phyloP scores from a whole-genome alignment of 2,888 invertebrate species.

The Catocala nupta region DNA sequence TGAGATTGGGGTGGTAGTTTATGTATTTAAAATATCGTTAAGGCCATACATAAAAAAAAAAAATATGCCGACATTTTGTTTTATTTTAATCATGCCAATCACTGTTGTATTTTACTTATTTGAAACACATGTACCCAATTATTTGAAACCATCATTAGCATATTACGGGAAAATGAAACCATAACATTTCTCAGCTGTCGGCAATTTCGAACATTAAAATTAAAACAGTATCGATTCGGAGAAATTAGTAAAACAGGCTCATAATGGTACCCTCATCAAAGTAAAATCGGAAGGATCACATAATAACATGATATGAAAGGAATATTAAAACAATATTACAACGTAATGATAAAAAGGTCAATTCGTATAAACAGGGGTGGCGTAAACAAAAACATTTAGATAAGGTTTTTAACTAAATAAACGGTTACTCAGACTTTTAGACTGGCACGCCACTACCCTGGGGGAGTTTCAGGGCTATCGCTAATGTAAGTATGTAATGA shows the following conservation, averaged over 20 bases:
- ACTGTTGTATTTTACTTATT: too few relatives aligned
- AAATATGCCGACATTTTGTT: too few relatives aligned
- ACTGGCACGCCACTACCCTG: slow-evolving; percentile 18
- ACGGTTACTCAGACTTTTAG: slow-evolving; percentile 27
- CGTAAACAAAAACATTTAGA: slow-evolving; percentile 35
- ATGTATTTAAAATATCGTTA: too few relatives aligned
- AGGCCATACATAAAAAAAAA: too few relatives aligned
- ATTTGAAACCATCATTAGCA: too few relatives aligned
- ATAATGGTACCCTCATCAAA: not conserved
- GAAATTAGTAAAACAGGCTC: not conserved
- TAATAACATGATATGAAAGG: not conserved
- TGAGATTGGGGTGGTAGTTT: too few relatives aligned
- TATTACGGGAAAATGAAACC: too few relatives aligned
- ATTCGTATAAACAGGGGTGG: slow-evolving; percentile 36
- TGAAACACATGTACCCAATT: too few relatives aligned
- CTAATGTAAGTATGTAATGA: not conserved
- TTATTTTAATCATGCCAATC: too few relatives aligned
- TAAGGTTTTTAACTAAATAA: slow-evolving; percentile 43
- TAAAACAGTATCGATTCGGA: not conserved
- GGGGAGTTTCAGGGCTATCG: slow-evolving; percentile 32
- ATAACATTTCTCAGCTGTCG: not conserved
- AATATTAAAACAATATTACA: slow-evolving; percentile 21
- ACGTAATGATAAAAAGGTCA: slow-evolving; percentile 24
- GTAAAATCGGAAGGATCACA: not conserved
- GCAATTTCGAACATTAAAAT: not conserved